Evolutionary conservation across 2,797 vertebrate genomes (phyloP).

Genomic region (Falco peregrinus): DNA sequence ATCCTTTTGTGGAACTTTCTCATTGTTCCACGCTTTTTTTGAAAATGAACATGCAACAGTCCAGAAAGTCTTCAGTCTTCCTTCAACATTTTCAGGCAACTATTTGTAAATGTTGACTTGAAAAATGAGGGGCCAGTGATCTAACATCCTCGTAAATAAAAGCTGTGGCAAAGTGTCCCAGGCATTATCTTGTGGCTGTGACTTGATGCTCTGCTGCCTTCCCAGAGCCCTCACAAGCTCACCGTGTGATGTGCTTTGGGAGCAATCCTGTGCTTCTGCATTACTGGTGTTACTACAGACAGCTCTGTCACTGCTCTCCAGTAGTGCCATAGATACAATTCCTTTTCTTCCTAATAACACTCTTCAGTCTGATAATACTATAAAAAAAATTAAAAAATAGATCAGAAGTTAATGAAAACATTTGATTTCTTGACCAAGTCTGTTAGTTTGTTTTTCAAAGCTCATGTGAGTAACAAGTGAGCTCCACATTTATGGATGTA

Average conservation of each 20-base stretch:
- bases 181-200: neutral
- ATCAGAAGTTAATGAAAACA: neutral
- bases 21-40: slow-evolving; percentile 5
- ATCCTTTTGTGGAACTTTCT: slow-evolving; percentile 50
- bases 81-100: neutral
- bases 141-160: neutral
- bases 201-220: neutral
- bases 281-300: neutral
- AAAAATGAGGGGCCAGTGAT: neutral
- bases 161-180: neutral
- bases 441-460: neutral
- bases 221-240: neutral
- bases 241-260: neutral
- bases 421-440: neutral
- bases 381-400: neutral
- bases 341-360: neutral
- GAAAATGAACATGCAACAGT: neutral
- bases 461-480: neutral
- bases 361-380: neutral
- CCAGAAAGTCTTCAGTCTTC: neutral
- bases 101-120: neutral
- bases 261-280: neutral
- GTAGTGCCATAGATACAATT: neutral
- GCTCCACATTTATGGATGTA: neutral
- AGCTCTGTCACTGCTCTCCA: neutral